Percentiles rank a stretch among this genome's conserved stretches.
Evolutionary conservation across 2,888 invertebrate species (phyloP).

Genomic region (Catocala sponsa): DNA sequence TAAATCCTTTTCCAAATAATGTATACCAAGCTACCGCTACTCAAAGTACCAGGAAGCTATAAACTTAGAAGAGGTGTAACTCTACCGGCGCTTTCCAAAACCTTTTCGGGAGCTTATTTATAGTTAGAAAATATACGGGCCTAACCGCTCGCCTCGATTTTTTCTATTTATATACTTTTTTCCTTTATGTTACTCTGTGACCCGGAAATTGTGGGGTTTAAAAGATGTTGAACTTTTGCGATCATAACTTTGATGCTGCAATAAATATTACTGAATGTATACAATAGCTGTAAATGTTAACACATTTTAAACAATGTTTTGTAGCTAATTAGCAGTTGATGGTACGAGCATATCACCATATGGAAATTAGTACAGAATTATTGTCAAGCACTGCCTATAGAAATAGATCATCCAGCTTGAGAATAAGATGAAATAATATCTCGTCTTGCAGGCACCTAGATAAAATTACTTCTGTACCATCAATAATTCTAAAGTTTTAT

Average conservation of each 20-base stretch:
- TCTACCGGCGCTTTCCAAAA: conserved; percentile 16
- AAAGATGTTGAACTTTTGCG: background rate
- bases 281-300: no score
- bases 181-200: background rate
- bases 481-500: no score
- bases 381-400: no score
- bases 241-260: background rate
- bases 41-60: conserved; percentile 41
- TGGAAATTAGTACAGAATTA: no score
- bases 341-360: no score
- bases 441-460: no score
- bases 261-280: no score
- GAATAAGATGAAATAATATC: no score
- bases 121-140: conserved; percentile 17
- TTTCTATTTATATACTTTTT: background rate
- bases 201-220: background rate
- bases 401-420: no score
- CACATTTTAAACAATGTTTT: no score
- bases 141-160: conserved; percentile 16
- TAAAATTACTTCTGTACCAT: no score
- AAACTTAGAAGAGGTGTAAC: conserved; percentile 35
- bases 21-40: background rate
- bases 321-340: no score
- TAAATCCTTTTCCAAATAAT: background rate
- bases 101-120: conserved; percentile 32